Evolutionary conservation across 1,140 invertebrate genomes (phyloP).

Genomic region (Platorchestia sp.): DNA sequence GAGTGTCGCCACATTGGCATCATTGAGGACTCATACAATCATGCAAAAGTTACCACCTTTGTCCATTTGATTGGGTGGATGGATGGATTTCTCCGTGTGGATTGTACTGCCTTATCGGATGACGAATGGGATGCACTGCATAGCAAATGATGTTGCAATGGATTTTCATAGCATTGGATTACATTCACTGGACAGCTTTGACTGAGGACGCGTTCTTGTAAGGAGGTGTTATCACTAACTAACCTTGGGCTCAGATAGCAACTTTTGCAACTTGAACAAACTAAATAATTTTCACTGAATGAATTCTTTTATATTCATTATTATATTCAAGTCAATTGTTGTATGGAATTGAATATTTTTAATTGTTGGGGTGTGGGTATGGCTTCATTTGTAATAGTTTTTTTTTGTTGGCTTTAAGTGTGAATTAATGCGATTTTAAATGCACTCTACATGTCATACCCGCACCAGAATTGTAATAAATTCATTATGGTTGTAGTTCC

Average conservation of each 20-base stretch:
- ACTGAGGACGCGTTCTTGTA: conserved; percentile 48
- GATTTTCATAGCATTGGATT: conserved; percentile 53
- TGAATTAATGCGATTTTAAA: conserved; percentile 14
- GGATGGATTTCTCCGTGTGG: conserved; percentile 22
- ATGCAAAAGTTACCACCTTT: conserved; percentile 53
- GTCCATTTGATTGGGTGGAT: conserved; percentile 46
- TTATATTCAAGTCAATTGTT: background rate
- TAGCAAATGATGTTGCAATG: conserved; percentile 47
- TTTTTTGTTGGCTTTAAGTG: conserved; percentile 31
- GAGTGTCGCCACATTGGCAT: conserved; percentile 32
- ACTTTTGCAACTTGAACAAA: conserved; percentile 21
- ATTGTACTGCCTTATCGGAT: conserved; percentile 49
- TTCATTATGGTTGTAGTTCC: background rate
- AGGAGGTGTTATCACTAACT: conserved; percentile 48
- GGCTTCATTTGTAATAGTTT: conserved; percentile 24
- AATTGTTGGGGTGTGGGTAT: conserved; percentile 15
- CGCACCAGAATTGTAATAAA: background rate
- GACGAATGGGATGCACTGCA: conserved; percentile 11
- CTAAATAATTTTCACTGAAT: conserved; percentile 2
- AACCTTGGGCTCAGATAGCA: conserved; percentile 34
- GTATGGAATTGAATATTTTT: conserved; percentile 14
- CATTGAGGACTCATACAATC: conserved; percentile 54
- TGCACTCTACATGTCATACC: background rate
- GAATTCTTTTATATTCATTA: background rate
- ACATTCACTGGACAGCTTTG: conserved; percentile 52